These are phyloP conservation scores for Teleopsis dalmanni DNA, from an alignment of 1,140 invertebrate species.

Conservation along the genomic window DNA sequence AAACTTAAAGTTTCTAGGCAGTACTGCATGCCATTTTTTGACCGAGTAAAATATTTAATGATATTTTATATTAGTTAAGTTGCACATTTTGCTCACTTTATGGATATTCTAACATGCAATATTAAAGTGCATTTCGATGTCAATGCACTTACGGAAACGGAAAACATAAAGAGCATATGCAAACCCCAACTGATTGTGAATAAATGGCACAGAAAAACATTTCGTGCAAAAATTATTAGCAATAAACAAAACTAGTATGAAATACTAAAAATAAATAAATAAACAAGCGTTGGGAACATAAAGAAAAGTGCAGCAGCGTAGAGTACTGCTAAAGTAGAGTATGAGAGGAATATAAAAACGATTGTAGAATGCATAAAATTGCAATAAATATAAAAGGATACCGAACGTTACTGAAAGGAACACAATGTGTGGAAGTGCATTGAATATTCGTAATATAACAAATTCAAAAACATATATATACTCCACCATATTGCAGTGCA, in stretches of 20 bases:
- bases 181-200: not conserved
- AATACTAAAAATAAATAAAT: too few relatives aligned
- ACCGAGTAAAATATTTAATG: too few relatives aligned
- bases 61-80: too few relatives aligned
- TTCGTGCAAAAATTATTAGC: conserved; percentile 13
- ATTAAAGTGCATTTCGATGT: conserved; percentile 8
- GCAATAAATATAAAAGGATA: conserved; percentile 9
- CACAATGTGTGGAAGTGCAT: not conserved
- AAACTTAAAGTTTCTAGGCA: too few relatives aligned
- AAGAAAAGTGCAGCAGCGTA: too few relatives aligned
- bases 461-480: not conserved
- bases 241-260: conserved; percentile 12
- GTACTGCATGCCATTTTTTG: too few relatives aligned
- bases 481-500: not conserved
- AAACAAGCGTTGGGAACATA: too few relatives aligned
- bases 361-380: conserved; percentile 5
- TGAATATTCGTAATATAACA: not conserved
- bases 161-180: not conserved
- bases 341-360: not conserved
- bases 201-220: not conserved
- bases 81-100: too few relatives aligned
- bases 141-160: conserved; percentile 3
- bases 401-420: too few relatives aligned
- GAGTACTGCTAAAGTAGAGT: too few relatives aligned
- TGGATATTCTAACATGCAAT: conserved; percentile 11